These are phyloP conservation scores for Mamestra configurata DNA, from an alignment of 1,140 invertebrate genomes.

Conservation along the genomic window DNA sequence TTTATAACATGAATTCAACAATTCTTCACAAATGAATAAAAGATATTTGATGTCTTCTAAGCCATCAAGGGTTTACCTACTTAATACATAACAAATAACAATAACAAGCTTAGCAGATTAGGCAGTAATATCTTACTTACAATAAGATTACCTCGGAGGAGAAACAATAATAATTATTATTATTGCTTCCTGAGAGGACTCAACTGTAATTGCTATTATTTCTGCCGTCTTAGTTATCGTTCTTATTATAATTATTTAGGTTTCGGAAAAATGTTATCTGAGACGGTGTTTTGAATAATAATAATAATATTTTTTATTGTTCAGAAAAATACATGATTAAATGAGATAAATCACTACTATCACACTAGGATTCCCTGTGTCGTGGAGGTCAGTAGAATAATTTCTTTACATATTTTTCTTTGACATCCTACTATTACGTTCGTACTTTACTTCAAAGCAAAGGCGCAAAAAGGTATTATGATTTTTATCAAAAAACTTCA, in stretches of 20 bases:
- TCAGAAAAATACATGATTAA: too few relatives aligned
- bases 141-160: constrained; percentile 22
- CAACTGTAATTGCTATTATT: background rate
- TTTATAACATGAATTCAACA: background rate
- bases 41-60: background rate
- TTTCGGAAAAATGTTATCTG: too few relatives aligned
- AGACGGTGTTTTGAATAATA: too few relatives aligned
- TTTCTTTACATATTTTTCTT: too few relatives aligned
- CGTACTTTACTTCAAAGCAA: too few relatives aligned
- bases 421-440: too few relatives aligned
- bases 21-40: background rate
- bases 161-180: background rate
- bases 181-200: constrained; percentile 24
- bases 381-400: too few relatives aligned
- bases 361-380: too few relatives aligned
- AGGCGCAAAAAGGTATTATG: too few relatives aligned
- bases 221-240: background rate
- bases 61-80: constrained; percentile 11
- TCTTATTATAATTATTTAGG: background rate
- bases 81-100: constrained; percentile 12
- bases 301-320: too few relatives aligned
- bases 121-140: constrained; percentile 12
- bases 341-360: too few relatives aligned
- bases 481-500: too few relatives aligned
- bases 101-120: constrained; percentile 28